A percentile compares a stretch with the other conserved stretches of the same genome.
Evolutionary conservation across 2,797 vertebrate genomes (phyloP).

Genomic region (Enteromius viviparus): DNA sequence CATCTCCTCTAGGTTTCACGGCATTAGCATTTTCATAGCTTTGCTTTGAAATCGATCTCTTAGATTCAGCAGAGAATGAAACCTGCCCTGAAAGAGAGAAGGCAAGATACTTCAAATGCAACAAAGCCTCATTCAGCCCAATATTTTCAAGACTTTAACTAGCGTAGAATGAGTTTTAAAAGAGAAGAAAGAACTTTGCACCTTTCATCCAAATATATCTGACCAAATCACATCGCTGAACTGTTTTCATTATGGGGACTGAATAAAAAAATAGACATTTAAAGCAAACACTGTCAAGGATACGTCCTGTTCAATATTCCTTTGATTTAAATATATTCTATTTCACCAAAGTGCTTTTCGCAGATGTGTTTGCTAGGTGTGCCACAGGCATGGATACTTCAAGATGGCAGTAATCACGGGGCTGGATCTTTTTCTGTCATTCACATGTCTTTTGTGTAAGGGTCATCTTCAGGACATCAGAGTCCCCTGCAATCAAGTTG

Average conservation of each 20-base stretch:
- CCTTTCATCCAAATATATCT: conserved; percentile 32
- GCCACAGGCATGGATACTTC: conserved; percentile 1
- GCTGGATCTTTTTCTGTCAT: conserved; percentile 23
- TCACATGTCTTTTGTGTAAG: not conserved
- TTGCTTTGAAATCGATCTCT: conserved; percentile 43
- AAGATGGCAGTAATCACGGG: not conserved
- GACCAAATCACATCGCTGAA: not conserved
- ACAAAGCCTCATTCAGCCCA: conserved; percentile 9
- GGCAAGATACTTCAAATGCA: conserved; percentile 16
- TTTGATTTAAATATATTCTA: conserved; percentile 23
- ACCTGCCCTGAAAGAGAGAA: conserved; percentile 23
- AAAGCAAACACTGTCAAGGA: conserved; percentile 33
- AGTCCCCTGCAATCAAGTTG: not conserved
- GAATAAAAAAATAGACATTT: conserved; percentile 12
- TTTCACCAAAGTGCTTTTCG: conserved; percentile 5
- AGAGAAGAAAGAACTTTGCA: conserved; percentile 12
- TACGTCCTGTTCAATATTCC: not conserved
- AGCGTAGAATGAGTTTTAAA: conserved; percentile 12
- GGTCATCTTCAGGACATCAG: conserved; percentile 4
- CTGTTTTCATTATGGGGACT: conserved; percentile 1
- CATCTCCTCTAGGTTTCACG: not conserved
- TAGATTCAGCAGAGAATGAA: conserved; percentile 24
- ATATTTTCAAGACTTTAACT: conserved; percentile 8
- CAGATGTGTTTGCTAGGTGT: not conserved
- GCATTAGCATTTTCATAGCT: conserved; percentile 41